Conservation (phyloP, 2,797 vertebrate species). For the Gouania willdenowi region DNA sequence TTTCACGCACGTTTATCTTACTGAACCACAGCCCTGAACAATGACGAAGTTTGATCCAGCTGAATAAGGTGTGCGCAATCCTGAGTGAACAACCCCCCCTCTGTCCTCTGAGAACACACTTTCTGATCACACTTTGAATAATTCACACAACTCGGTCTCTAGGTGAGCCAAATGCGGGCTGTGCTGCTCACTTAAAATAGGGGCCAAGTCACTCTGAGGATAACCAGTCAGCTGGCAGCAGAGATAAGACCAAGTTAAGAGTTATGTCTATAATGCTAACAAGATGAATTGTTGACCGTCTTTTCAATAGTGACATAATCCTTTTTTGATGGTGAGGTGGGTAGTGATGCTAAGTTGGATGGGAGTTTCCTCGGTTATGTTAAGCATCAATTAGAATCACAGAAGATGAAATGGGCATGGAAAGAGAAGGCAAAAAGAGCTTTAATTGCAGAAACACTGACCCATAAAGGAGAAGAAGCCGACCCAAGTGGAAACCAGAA, state of each 20-base stretch:
- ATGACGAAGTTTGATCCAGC: no score
- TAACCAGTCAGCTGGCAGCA: conserved; percentile 40
- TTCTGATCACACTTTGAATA: no score
- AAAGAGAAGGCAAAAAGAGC: conserved; percentile 55
- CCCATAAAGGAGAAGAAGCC: conserved; percentile 72
- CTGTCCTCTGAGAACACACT: no score
- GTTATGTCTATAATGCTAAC: no score
- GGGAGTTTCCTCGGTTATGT: conserved; percentile 45
- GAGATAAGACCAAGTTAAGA: conserved; percentile 39
- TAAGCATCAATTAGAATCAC: conserved; percentile 48
- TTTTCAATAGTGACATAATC: background rate
- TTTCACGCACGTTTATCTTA: no score
- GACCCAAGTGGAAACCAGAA: conserved; percentile 78
- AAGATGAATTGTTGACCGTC: no score
- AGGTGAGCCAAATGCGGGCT: no score
- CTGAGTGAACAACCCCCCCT: no score
- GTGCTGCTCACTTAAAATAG: no score
- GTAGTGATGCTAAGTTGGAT: conserved; percentile 8
- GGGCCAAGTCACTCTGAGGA: conserved; percentile 49
- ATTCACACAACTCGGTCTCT: no score
- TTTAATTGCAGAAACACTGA: conserved; percentile 79
- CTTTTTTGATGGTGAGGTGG: conserved; percentile 5
- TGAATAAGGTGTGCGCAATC: no score
- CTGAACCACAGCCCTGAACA: no score
- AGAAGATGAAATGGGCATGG: conserved; percentile 63